phyloP scores from a whole-genome alignment of 2,797 vertebrate genomes.

The Prionace glauca region DNA sequence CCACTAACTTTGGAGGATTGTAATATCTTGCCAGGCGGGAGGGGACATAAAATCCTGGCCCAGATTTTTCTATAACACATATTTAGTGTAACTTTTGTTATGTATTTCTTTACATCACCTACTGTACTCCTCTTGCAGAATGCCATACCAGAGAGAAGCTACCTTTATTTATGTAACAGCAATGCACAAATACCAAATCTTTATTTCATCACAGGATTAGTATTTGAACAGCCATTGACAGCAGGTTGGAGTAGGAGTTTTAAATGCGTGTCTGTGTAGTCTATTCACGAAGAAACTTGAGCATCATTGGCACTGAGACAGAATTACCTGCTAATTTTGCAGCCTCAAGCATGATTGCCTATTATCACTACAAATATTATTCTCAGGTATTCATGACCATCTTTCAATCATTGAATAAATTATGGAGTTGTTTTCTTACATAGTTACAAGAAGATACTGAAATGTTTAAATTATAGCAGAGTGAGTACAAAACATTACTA shows the following conservation, averaged over 20 bases:
- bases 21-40: too few species aligned
- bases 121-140: background rate
- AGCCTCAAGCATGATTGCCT: background rate
- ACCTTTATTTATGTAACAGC: background rate
- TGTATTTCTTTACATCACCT: background rate
- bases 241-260: background rate
- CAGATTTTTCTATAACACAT: background rate
- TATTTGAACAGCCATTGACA: background rate
- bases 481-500: background rate
- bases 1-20: too few species aligned
- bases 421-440: background rate
- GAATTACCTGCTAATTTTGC: background rate
- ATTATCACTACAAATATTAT: background rate
- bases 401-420: background rate
- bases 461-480: background rate
- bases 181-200: too few species aligned
- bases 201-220: background rate
- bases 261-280: background rate
- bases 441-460: background rate
- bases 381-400: background rate
- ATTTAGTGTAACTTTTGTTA: background rate
- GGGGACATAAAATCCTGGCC: too few species aligned
- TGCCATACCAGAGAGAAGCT: background rate
- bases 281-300: background rate
- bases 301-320: background rate